phyloP scores from a whole-genome alignment of 2,797 vertebrate genomes.

The Clamator glandarius region DNA sequence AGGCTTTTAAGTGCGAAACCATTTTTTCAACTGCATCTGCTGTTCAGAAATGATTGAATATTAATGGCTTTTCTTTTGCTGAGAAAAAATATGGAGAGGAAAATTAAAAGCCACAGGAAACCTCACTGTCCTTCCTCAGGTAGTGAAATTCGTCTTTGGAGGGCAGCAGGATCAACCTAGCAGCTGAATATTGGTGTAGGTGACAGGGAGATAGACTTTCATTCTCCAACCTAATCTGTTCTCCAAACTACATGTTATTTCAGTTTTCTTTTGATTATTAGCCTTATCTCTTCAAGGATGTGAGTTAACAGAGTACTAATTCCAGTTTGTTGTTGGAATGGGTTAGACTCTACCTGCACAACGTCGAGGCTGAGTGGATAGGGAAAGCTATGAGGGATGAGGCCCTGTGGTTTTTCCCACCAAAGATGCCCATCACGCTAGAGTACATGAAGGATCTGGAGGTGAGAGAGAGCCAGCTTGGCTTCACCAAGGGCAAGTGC shows the following conservation, averaged over 20 bases:
- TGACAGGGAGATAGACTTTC: not conserved
- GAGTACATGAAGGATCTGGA: too few relatives aligned
- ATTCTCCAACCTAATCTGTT: not conserved
- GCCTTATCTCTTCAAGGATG: not conserved
- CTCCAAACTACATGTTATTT: not conserved
- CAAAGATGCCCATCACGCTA: not conserved
- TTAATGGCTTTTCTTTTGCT: conserved; percentile 12
- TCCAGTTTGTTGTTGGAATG: not conserved
- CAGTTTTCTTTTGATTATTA: not conserved
- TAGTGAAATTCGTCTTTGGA: not conserved
- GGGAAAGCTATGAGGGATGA: not conserved
- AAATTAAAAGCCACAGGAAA: conserved; percentile 21
- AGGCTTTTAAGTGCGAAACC: conserved; percentile 30
- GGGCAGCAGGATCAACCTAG: not conserved
- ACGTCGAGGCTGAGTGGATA: not conserved
- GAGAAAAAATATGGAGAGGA: not conserved
- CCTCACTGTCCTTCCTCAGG: not conserved
- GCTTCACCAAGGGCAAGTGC: too few relatives aligned
- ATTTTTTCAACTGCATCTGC: conserved; percentile 20
- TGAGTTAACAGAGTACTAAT: not conserved
- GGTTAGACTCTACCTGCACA: not conserved
- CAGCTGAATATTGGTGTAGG: not conserved
- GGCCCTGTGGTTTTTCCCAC: not conserved
- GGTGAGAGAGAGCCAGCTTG: too few relatives aligned
- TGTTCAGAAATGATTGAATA: conserved; percentile 4